Evolutionary conservation across 92 coral and sea anemone species (phyloP).

Genomic region (Umimayanthus kanabou): DNA sequence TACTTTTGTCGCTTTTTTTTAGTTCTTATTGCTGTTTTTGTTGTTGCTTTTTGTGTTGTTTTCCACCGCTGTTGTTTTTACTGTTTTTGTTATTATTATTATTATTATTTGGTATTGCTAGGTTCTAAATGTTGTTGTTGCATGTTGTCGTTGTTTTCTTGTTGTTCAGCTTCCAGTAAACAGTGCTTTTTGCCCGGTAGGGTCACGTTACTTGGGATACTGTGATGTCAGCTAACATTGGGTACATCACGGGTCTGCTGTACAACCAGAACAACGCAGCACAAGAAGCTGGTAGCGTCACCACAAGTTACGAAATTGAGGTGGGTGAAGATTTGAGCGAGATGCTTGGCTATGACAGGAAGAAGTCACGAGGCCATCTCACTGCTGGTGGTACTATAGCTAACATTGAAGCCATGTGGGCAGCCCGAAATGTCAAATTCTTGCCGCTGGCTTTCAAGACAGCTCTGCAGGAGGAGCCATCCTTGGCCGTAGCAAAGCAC

Average conservation of each 20-base stretch:
- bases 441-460: conserved; percentile 71
- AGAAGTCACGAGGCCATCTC: conserved; percentile 56
- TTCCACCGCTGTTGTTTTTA: too few relatives aligned
- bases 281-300: conserved; percentile 29
- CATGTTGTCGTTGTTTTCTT: background rate
- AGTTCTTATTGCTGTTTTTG: too few relatives aligned
- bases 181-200: background rate
- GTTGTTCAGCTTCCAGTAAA: background rate
- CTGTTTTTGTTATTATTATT: too few relatives aligned
- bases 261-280: conserved; percentile 59
- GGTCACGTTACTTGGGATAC: conserved; percentile 63
- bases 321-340: conserved; percentile 52
- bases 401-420: conserved; percentile 94
- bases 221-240: conserved; percentile 47
- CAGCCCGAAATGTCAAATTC: conserved; percentile 82
- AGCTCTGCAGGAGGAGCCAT: conserved; percentile 69
- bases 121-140: too few relatives aligned
- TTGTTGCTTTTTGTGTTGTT: too few relatives aligned
- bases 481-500: conserved; percentile 55
- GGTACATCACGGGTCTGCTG: conserved; percentile 52
- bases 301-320: conserved; percentile 51
- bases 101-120: background rate
- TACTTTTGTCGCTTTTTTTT: too few relatives aligned
- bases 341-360: conserved; percentile 55
- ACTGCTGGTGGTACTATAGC: conserved; percentile 82